These are phyloP conservation scores for Tanytarsus gracilentus DNA, from an alignment of 2,888 invertebrate species.

Conservation along the genomic window DNA sequence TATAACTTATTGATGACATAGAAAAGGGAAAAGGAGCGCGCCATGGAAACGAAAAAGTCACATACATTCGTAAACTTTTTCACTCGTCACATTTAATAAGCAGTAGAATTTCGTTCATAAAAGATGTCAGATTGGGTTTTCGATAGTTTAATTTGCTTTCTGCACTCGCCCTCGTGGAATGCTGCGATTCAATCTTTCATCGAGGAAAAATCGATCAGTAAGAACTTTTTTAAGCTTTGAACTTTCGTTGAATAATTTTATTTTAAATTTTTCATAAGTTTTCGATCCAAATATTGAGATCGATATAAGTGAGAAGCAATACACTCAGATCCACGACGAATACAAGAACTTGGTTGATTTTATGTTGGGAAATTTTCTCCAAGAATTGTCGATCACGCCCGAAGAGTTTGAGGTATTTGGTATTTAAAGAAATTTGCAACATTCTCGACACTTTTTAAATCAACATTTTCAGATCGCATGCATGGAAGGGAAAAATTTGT, in stretches of 20 bases:
- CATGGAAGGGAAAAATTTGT: conserved; percentile 39
- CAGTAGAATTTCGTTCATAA: neutral
- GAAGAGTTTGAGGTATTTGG: conserved; percentile 79
- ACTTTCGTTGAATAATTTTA: neutral
- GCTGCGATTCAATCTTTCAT: conserved; percentile 83
- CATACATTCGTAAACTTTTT: too few relatives aligned
- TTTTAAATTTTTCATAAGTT: conserved; percentile 49
- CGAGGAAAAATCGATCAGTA: conserved; percentile 87
- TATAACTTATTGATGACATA: neutral
- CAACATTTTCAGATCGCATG: too few relatives aligned
- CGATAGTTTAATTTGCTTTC: conserved; percentile 81
- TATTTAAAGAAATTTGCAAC: too few relatives aligned
- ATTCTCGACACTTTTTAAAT: too few relatives aligned
- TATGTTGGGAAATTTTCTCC: conserved; percentile 85
- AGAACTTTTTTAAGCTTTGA: conserved; percentile 39
- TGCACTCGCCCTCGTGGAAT: conserved; percentile 89
- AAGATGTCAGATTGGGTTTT: conserved; percentile 67
- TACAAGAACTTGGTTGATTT: conserved; percentile 87
- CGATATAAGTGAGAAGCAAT: conserved; percentile 60
- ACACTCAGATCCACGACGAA: conserved; percentile 69
- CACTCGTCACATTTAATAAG: too few relatives aligned
- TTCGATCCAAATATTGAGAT: conserved; percentile 68
- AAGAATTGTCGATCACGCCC: conserved; percentile 79
- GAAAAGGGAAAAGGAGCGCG: neutral
- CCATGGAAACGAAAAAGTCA: neutral